Evolutionary conservation across 1,140 invertebrate species (phyloP).

Genomic region (Harlomillsia oculata): DNA sequence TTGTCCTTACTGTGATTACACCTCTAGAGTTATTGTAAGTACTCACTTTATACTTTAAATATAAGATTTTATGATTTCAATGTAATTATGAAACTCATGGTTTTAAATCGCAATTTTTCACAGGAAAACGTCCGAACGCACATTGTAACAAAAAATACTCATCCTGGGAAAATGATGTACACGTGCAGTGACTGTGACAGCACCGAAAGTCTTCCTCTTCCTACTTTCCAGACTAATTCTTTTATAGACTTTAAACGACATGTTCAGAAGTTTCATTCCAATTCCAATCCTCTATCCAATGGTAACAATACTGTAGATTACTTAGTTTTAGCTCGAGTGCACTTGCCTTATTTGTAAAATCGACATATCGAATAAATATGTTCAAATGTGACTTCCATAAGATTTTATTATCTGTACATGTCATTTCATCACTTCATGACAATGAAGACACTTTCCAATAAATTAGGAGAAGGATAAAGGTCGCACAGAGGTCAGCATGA

Average conservation of each 20-base stretch:
- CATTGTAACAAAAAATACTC: conserved; percentile 2
- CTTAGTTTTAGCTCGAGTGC: too few relatives aligned
- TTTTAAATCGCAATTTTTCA: background rate
- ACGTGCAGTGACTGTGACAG: background rate
- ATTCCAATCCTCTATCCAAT: too few relatives aligned
- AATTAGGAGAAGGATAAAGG: conserved; percentile 31
- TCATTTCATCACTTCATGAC: too few relatives aligned
- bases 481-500: conserved; percentile 18
- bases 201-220: background rate
- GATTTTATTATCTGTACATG: too few relatives aligned
- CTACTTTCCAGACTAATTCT: background rate
- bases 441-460: background rate
- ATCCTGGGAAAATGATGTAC: conserved; percentile 4
- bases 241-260: conserved; percentile 14
- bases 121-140: conserved; percentile 19
- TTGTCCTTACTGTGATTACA: conserved; percentile 14
- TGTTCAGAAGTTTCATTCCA: background rate
- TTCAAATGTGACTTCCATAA: too few relatives aligned
- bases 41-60: background rate
- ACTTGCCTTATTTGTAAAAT: too few relatives aligned
- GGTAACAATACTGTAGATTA: too few relatives aligned
- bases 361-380: too few relatives aligned
- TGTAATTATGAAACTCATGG: background rate
- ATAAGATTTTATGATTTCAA: background rate
- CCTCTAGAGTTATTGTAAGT: conserved; percentile 13